Evolutionary conservation across 2,113 vertebrate genomes (phyloP).

Genomic region (Zosterops lateralis): DNA sequence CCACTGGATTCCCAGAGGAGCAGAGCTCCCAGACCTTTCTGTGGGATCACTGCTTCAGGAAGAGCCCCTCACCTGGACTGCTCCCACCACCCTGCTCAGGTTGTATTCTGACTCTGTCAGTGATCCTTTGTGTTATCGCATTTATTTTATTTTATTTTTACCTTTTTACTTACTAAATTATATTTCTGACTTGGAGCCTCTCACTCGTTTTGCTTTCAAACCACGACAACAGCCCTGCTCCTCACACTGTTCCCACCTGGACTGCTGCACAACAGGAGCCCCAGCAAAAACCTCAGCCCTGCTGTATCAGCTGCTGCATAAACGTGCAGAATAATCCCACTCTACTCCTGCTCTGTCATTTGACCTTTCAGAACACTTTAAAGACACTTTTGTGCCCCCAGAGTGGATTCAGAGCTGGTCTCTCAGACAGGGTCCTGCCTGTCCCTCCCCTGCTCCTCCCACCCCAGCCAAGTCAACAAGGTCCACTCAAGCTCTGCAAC

Average conservation of each 20-base stretch:
- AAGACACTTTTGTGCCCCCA: background rate
- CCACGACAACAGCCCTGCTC: background rate
- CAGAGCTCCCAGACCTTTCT: too few relatives aligned
- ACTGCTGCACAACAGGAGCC: background rate
- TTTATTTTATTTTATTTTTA: too few relatives aligned
- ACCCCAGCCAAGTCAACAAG: background rate
- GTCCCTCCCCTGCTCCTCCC: background rate
- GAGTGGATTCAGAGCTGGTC: background rate
- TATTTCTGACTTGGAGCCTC: too few relatives aligned
- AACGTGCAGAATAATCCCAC: accelerated
- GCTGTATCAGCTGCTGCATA: background rate
- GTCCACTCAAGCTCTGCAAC: background rate
- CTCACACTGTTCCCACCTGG: accelerated
- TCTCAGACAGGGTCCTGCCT: background rate
- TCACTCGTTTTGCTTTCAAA: too few relatives aligned
- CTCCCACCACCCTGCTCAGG: too few relatives aligned
- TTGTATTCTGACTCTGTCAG: too few relatives aligned
- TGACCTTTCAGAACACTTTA: background rate
- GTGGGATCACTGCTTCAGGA: too few relatives aligned
- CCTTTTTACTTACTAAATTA: too few relatives aligned
- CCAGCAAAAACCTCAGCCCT: background rate
- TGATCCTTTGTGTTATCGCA: too few relatives aligned
- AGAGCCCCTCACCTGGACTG: too few relatives aligned
- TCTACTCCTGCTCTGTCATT: background rate
- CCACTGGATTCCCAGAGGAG: too few relatives aligned